phyloP scores from a whole-genome alignment of 2,888 invertebrate species.

The Limnephilus auricula region DNA sequence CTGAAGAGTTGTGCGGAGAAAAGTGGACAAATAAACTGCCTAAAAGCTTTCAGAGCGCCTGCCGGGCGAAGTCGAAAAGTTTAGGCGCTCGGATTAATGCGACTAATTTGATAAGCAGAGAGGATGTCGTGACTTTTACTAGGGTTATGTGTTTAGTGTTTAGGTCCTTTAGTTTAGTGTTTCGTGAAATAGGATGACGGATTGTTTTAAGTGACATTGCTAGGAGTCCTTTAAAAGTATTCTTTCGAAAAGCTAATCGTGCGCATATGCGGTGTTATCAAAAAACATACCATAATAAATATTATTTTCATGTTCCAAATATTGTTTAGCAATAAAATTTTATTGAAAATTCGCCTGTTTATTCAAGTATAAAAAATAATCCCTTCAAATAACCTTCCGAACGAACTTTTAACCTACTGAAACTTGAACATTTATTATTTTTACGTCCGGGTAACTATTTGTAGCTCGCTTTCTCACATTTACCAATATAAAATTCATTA shows the following conservation, averaged over 20 bases:
- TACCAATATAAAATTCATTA: too few relatives aligned
- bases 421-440: too few relatives aligned
- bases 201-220: neutral
- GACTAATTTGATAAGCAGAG: conserved; percentile 22
- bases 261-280: neutral
- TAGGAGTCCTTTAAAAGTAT: neutral
- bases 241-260: neutral
- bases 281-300: neutral
- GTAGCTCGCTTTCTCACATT: too few relatives aligned
- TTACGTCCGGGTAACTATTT: too few relatives aligned
- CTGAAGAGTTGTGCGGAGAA: neutral
- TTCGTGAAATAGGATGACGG: neutral
- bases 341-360: neutral
- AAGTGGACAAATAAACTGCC: neutral
- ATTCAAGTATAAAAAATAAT: too few relatives aligned
- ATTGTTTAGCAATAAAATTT: neutral
- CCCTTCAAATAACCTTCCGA: too few relatives aligned
- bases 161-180: neutral
- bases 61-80: conserved; percentile 6
- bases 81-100: conserved; percentile 15
- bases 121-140: neutral
- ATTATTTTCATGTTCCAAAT: too few relatives aligned
- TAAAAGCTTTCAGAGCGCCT: conserved; percentile 22
- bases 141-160: neutral
- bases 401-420: too few relatives aligned